Percentiles rank a stretch among this genome's conserved stretches.
Evolutionary conservation across 2,797 vertebrate species (phyloP).

Genomic region (Pygocentrus nattereri): DNA sequence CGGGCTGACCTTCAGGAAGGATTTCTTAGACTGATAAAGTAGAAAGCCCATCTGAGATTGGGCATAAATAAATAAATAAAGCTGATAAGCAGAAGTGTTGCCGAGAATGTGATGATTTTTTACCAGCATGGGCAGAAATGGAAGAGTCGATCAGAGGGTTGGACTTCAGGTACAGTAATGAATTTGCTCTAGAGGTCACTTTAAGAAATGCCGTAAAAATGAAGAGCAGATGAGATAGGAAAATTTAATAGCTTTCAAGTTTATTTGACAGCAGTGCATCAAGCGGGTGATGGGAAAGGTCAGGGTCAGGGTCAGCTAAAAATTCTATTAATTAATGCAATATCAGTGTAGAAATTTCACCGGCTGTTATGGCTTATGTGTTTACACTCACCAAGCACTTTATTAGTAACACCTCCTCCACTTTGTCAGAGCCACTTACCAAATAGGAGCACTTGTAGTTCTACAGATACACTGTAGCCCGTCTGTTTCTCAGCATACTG

Average conservation of each 20-base stretch:
- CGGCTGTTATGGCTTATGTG: no score
- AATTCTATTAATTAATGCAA: no score
- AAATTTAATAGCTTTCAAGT: not conserved
- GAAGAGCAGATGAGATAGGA: not conserved
- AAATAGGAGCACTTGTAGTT: no score
- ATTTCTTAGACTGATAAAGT: not conserved
- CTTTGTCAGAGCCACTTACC: no score
- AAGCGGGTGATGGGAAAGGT: not conserved
- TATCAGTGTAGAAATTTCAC: no score
- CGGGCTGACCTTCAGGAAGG: constrained; percentile 5
- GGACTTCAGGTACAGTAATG: not conserved
- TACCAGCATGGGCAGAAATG: not conserved
- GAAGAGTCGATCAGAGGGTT: not conserved
- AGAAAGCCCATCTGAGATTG: not conserved
- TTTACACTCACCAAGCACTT: no score
- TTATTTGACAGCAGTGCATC: not conserved
- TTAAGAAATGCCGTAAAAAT: not conserved
- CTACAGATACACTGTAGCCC: no score
- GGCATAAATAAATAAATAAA: not conserved
- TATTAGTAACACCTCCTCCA: no score
- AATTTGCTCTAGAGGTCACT: not conserved
- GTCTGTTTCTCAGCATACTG: no score
- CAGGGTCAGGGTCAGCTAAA: not conserved
- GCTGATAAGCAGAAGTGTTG: not conserved
- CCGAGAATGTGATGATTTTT: not conserved